Percentiles rank a stretch among this genome's conserved stretches.
These are phyloP conservation scores for Drosophila flavopinicola DNA, from an alignment of 2,888 invertebrate genomes.

Conservation along the genomic window DNA sequence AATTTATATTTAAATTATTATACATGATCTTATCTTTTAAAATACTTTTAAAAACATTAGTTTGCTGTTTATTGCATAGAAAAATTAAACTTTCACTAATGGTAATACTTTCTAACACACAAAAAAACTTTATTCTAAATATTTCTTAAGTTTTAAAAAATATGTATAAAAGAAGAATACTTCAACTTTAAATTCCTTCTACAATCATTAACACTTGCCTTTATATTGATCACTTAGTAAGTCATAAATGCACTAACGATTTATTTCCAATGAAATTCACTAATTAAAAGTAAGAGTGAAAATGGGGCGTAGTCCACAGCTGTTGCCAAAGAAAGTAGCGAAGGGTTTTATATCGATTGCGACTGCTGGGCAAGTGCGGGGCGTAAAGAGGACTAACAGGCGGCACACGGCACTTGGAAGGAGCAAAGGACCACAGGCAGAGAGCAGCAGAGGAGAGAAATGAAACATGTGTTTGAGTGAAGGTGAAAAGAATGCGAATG, in stretches of 20 bases:
- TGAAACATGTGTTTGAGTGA: constrained; percentile 70
- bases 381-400: constrained; percentile 54
- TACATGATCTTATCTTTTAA: too few relatives aligned
- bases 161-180: neutral
- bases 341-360: constrained; percentile 16
- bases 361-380: constrained; percentile 58
- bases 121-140: too few relatives aligned
- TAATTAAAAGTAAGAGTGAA: constrained; percentile 58
- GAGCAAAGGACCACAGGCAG: constrained; percentile 61
- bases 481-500: constrained; percentile 51
- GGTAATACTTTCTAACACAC: too few relatives aligned
- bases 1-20: too few relatives aligned
- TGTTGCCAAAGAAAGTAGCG: constrained; percentile 59
- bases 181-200: neutral
- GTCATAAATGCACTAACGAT: constrained; percentile 36
- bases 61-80: too few relatives aligned
- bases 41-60: too few relatives aligned
- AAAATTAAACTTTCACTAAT: too few relatives aligned
- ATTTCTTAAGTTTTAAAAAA: too few relatives aligned
- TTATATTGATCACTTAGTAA: constrained; percentile 16
- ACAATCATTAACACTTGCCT: too few relatives aligned
- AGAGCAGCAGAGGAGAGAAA: constrained; percentile 31
- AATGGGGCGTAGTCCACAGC: constrained; percentile 57
- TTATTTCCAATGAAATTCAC: constrained; percentile 42
- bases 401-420: constrained; percentile 54